Evolutionary conservation across 2,113 vertebrate species (phyloP).

Genomic region (Halichoerus grypus): DNA sequence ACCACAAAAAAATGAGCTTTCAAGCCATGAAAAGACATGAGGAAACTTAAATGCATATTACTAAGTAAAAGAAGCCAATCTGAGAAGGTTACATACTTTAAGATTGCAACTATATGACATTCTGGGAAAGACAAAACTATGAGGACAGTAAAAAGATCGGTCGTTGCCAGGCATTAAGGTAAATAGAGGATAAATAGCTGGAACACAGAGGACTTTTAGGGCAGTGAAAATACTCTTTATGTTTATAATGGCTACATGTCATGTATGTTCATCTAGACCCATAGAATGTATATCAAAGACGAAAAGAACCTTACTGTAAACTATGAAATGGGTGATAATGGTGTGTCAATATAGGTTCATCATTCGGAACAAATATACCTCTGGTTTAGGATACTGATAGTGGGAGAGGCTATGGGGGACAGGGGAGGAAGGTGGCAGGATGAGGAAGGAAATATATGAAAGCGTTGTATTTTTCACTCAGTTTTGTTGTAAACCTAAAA

Average conservation of each 20-base stretch:
- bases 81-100: not conserved
- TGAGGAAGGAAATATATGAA: not conserved
- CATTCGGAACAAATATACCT: not conserved
- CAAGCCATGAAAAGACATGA: not conserved
- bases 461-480: not conserved
- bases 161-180: not conserved
- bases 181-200: not conserved
- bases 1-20: not conserved
- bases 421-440: accelerated
- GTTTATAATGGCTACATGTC: not conserved
- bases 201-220: not conserved
- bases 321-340: not conserved
- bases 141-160: not conserved
- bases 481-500: not conserved
- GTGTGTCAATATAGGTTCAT: accelerated
- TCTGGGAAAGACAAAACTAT: not conserved
- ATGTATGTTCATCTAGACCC: not conserved
- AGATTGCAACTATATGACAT: not conserved
- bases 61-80: not conserved
- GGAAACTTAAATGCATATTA: not conserved
- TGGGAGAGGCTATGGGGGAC: accelerated
- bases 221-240: not conserved
- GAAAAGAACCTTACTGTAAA: not conserved
- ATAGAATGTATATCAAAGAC: not conserved
- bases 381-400: not conserved